Evolutionary conservation across 2,888 invertebrate species (phyloP).

Genomic region (Atethmia centrago): DNA sequence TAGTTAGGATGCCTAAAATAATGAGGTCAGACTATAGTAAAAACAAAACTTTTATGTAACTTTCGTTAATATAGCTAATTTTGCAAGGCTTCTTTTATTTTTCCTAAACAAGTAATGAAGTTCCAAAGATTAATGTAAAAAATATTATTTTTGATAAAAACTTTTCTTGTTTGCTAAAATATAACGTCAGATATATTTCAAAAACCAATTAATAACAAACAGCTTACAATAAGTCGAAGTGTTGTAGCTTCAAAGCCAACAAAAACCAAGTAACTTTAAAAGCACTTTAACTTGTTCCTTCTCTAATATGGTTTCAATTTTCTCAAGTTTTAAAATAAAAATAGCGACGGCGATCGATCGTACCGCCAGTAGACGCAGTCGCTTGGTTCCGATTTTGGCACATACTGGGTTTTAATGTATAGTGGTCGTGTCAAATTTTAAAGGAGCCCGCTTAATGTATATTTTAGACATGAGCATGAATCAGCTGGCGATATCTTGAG

Average conservation of each 20-base stretch:
- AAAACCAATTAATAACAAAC: neutral
- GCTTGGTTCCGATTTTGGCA: constrained; percentile 26
- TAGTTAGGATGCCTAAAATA: neutral
- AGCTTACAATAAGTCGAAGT: neutral
- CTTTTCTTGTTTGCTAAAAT: too few species aligned
- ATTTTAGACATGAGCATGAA: neutral
- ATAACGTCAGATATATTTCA: neutral
- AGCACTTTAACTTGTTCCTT: constrained; percentile 30
- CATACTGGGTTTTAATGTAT: constrained; percentile 39
- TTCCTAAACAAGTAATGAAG: too few species aligned
- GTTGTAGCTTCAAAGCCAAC: constrained; percentile 4
- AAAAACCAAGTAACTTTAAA: constrained; percentile 22
- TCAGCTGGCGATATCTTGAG: neutral
- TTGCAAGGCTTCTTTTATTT: neutral
- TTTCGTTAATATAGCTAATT: neutral
- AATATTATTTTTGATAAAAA: neutral
- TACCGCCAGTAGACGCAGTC: constrained; percentile 1
- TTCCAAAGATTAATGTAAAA: too few species aligned
- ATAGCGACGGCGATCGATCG: constrained; percentile 44
- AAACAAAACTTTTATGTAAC: neutral
- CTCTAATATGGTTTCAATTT: constrained; percentile 42
- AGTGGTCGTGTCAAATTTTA: constrained; percentile 2
- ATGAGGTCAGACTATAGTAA: neutral
- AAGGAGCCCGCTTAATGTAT: constrained; percentile 11
- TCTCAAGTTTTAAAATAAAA: constrained; percentile 43